Evolutionary conservation across 2,888 invertebrate genomes (phyloP).

Genomic region (Baronia brevicornis): DNA sequence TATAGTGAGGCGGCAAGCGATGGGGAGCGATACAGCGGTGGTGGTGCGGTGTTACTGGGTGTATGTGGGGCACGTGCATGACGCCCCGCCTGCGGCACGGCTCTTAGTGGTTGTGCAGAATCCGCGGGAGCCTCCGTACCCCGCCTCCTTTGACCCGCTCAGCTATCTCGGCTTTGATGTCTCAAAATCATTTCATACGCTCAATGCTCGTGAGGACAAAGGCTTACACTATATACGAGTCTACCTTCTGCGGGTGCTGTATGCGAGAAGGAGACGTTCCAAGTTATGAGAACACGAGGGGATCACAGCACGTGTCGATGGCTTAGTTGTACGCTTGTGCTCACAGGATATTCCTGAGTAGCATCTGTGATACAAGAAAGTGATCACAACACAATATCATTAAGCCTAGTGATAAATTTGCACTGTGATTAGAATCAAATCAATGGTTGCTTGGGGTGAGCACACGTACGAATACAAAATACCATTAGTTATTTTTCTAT

Average conservation of each 20-base stretch:
- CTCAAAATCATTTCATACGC: conserved; percentile 66
- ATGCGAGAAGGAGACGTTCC: conserved; percentile 87
- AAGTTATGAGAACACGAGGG: conserved; percentile 64
- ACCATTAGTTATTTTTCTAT: conserved; percentile 48
- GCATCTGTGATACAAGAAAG: conserved; percentile 71
- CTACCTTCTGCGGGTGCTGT: conserved; percentile 90
- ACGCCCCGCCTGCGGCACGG: conserved; percentile 45
- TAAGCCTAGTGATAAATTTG: conserved; percentile 68
- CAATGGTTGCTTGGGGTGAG: conserved; percentile 56
- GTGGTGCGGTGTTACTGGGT: conserved; percentile 55
- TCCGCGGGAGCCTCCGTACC: conserved; percentile 56
- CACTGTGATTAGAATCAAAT: conserved; percentile 53
- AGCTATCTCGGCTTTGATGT: conserved; percentile 63
- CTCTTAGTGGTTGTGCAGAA: conserved; percentile 52
- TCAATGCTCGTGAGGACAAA: conserved; percentile 75
- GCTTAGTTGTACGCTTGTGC: conserved; percentile 59
- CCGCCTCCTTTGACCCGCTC: conserved; percentile 70
- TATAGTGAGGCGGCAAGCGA: conserved; percentile 12
- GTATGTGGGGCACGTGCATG: conserved; percentile 35
- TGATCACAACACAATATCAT: conserved; percentile 67
- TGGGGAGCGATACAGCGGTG: conserved; percentile 26
- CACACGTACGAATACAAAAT: conserved; percentile 35
- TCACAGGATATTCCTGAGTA: conserved; percentile 63
- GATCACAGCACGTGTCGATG: conserved; percentile 67
- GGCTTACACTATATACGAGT: conserved; percentile 72